A percentile compares a stretch with the other conserved stretches of the same genome.
phyloP scores from a whole-genome alignment of 2,888 invertebrate genomes.

The Acronicta alni region DNA sequence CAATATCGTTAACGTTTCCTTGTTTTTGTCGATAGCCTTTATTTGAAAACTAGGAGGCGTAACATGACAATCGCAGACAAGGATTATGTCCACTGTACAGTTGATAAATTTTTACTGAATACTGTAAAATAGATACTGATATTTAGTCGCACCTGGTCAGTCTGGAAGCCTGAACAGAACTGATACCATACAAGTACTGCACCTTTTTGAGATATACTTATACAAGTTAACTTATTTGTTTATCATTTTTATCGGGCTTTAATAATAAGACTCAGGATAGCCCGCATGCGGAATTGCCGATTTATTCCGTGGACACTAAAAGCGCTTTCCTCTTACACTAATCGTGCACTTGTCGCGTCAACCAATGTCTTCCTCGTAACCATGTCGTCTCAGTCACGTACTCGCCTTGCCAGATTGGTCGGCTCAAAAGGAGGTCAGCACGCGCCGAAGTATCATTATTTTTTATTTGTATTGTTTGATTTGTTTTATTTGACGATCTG shows the following conservation, averaged over 20 bases:
- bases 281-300: too few species aligned
- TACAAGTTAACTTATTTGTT: too few species aligned
- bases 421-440: conserved; percentile 38
- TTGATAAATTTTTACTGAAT: too few species aligned
- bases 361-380: conserved; percentile 26
- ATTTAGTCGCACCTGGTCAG: too few species aligned
- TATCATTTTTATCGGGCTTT: too few species aligned
- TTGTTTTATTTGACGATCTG: conserved; percentile 15
- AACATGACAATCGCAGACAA: not conserved
- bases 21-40: conserved; percentile 28
- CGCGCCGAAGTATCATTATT: conserved; percentile 28
- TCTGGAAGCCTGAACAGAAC: too few species aligned
- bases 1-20: conserved; percentile 39
- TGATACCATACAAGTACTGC: too few species aligned
- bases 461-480: conserved; percentile 20
- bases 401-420: conserved; percentile 32
- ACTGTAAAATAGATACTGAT: too few species aligned
- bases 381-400: conserved; percentile 43
- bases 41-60: not conserved
- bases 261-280: too few species aligned
- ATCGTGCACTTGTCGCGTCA: not conserved
- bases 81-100: too few species aligned
- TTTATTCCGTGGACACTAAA: not conserved
- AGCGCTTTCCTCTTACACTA: not conserved
- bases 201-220: too few species aligned